Percentiles rank a stretch among this genome's conserved stretches.
Evolutionary conservation across 2,888 invertebrate species (phyloP).

Genomic region (Acanthococcus lagerstroemiae): DNA sequence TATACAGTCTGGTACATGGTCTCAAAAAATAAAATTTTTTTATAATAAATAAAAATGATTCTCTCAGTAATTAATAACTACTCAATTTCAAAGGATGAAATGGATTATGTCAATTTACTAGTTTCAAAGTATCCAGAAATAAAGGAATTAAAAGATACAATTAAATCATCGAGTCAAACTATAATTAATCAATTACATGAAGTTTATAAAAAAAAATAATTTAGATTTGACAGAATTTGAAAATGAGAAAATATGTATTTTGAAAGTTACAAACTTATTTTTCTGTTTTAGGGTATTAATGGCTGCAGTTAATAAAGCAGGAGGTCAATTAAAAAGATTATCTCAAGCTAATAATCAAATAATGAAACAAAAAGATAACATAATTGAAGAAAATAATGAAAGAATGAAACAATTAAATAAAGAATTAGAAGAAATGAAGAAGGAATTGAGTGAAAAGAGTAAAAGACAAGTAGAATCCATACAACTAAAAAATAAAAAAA

Average conservation of each 20-base stretch:
- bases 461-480: background rate
- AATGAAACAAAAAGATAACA: background rate
- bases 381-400: background rate
- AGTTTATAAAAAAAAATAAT: background rate
- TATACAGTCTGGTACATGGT: background rate
- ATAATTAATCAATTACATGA: background rate
- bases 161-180: background rate
- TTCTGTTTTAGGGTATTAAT: background rate
- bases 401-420: background rate
- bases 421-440: background rate
- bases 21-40: background rate
- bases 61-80: background rate
- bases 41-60: background rate
- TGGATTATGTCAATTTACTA: background rate
- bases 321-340: background rate
- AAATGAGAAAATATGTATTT: background rate
- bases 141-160: background rate
- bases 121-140: background rate
- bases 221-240: background rate
- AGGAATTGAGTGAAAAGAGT: background rate
- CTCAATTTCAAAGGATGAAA: background rate
- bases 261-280: background rate
- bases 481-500: background rate
- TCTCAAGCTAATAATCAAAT: background rate
- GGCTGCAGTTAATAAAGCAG: background rate